Evolutionary conservation across 2,888 invertebrate genomes (phyloP), one percentile per base, ranked within the genome.

Genomic region (Osmoderma eremita): DNA sequence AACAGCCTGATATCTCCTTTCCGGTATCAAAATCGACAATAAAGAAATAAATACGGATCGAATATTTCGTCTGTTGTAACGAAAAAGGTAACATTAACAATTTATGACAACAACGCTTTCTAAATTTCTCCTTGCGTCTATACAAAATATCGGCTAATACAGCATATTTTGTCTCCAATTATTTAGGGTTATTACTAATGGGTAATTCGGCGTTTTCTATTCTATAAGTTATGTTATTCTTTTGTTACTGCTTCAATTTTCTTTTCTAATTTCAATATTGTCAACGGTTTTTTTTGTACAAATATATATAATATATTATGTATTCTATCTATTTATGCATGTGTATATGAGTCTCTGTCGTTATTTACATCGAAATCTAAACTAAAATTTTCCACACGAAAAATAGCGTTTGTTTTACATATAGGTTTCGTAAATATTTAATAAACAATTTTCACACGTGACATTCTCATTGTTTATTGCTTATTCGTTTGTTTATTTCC

Each of bases 121-220:
- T 58, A 65, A 58, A 56, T 65, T 15, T 45, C 22, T 20, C 42
- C n/a, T n/a, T 24, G 24, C 24, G n/a, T 24, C 20, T 51, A 48
- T 65, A 65, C 56, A 65, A 65, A 65, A 65, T 56, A 56, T 64
- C 20, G 30, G 48, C 56, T 58, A 65, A 58, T 38, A 65, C 17
- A 49, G 48, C 20, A 49, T 39, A 48, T 38, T 15, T 36, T 22
- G 45, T 56, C 49, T 58, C 49, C 45, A 61, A 20, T 45, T 61
- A 45, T 24, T 45, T 24, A 17, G 15, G 53, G 17, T 12, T 45
- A n/a, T 41, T 38, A 50, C 8, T 65, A 56, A 22, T 39, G 15
- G 30, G n/a, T 65, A 65, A 58, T 65, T 65, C 65, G 65, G 65
- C 65, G 58, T 49, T 24, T 24, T 38, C 65, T 65, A 65, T 17